phyloP scores from a whole-genome alignment of 2,888 invertebrate genomes.

The Leptopilina myrica region DNA sequence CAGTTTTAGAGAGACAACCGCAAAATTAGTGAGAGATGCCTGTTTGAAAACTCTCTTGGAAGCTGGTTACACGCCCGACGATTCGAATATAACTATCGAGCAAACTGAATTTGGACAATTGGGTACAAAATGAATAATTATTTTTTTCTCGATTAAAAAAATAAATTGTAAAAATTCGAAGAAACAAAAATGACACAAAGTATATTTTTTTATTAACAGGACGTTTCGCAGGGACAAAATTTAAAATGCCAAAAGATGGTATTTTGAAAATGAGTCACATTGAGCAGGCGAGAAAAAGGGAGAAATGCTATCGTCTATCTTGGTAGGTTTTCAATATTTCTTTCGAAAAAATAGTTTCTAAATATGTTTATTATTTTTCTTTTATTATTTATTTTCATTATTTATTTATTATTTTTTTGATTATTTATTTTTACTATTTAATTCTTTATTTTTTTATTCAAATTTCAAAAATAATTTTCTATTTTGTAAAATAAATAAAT shows the following conservation, averaged over 20 bases:
- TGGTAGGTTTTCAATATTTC: conserved; percentile 78
- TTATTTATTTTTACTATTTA: too few relatives aligned
- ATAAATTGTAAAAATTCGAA: too few relatives aligned
- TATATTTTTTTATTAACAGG: conserved; percentile 27
- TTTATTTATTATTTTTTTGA: conserved; percentile 51
- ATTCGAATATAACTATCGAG: conserved; percentile 78
- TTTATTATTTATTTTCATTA: too few relatives aligned
- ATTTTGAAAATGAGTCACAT: conserved; percentile 87
- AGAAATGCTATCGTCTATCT: conserved; percentile 87
- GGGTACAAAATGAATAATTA: conserved; percentile 54
- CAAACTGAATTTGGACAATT: conserved; percentile 69
- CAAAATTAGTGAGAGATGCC: conserved; percentile 82
- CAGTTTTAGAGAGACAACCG: conserved; percentile 78
- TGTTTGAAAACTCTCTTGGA: conserved; percentile 86
- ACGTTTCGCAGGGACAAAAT: conserved; percentile 55
- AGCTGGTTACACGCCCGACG: conserved; percentile 89
- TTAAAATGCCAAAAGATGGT: conserved; percentile 66
- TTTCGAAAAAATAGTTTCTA: background rate
- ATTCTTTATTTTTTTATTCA: too few relatives aligned
- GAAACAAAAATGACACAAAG: background rate
- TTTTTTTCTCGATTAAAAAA: too few relatives aligned
- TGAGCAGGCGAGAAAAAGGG: conserved; percentile 90
- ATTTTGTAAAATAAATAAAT: background rate
- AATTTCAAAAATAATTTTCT: background rate
- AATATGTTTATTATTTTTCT: conserved; percentile 51